Evolutionary conservation across 2,113 vertebrate species (phyloP).

Genomic region (Mesoclemmys tuberculata): DNA sequence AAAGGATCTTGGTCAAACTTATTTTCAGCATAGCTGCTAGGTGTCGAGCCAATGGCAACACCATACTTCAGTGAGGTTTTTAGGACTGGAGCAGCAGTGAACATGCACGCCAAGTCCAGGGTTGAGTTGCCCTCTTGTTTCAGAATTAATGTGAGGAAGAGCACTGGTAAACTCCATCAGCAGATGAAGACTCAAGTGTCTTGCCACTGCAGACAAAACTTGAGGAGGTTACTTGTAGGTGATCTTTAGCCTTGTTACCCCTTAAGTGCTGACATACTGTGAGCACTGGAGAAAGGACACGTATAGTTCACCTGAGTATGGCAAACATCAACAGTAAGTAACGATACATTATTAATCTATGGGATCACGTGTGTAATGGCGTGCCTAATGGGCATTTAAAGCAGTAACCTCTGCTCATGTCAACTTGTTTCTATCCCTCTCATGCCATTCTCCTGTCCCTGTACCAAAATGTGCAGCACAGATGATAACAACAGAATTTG

Average conservation of each 20-base stretch:
- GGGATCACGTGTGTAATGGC: fast-evolving
- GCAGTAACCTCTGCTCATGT: no score
- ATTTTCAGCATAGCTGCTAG: neutral
- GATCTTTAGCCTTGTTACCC: no score
- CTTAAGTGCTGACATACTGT: no score
- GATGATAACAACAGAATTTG: neutral
- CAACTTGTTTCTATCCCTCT: neutral
- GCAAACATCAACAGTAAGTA: fast-evolving
- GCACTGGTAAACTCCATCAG: no score
- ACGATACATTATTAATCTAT: neutral
- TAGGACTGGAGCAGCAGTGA: neutral
- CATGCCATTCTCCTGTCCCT: neutral
- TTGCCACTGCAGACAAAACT: neutral
- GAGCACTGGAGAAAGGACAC: neutral
- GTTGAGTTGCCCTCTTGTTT: no score
- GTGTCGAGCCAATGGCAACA: neutral
- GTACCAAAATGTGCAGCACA: neutral
- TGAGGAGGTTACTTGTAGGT: no score
- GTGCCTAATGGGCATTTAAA: fast-evolving
- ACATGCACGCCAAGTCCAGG: neutral
- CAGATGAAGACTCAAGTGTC: neutral
- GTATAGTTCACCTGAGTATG: neutral
- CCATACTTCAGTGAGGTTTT: neutral
- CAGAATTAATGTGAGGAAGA: no score
- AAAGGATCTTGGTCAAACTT: neutral